Evolutionary conservation across 2,113 vertebrate species (phyloP).

Genomic region (Fregata magnificens): DNA sequence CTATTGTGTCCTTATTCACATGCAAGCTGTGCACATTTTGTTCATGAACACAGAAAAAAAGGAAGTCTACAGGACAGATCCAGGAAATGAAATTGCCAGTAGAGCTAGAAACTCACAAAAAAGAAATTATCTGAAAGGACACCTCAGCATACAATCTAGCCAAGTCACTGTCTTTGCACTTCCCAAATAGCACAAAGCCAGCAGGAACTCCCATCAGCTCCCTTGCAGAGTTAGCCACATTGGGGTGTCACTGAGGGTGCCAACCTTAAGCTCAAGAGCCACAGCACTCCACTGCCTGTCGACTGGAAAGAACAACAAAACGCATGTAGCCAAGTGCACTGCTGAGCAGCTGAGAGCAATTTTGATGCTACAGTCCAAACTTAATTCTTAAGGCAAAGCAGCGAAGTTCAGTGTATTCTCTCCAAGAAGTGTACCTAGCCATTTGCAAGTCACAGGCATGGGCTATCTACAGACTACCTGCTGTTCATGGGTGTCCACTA

Average conservation of each 20-base stretch:
- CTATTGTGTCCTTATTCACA: background rate
- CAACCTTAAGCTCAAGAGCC: background rate
- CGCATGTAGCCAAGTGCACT: background rate
- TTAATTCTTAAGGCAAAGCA: background rate
- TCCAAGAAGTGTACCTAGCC: background rate
- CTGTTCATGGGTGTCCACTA: background rate
- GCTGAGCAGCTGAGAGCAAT: background rate
- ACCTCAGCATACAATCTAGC: background rate
- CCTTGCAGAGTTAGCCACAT: background rate
- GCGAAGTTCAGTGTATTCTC: background rate
- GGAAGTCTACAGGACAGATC: background rate
- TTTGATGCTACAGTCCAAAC: background rate
- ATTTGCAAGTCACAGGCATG: background rate
- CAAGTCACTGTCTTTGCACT: background rate
- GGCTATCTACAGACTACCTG: background rate
- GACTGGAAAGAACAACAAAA: background rate
- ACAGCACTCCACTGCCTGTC: background rate
- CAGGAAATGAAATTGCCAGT: background rate
- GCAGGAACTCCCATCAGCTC: background rate
- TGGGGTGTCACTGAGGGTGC: background rate
- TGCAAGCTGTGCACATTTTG: background rate
- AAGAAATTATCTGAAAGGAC: background rate
- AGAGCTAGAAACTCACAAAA: background rate
- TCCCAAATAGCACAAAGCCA: background rate
- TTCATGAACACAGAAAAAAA: background rate